These are phyloP conservation scores for Drosophila nr. fundita DNA, from an alignment of 2,888 invertebrate species.

Conservation along the genomic window DNA sequence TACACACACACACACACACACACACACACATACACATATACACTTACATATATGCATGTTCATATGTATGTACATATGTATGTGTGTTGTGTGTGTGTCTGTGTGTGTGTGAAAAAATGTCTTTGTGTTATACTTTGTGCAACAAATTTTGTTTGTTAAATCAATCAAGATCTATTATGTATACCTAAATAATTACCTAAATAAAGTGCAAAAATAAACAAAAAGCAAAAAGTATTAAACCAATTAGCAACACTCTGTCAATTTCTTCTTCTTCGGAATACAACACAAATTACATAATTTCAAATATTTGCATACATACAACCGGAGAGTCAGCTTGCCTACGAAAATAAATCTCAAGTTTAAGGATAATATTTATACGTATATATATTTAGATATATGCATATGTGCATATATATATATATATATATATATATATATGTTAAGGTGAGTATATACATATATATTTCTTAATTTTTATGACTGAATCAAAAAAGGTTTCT, in stretches of 20 bases:
- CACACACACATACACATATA: neutral
- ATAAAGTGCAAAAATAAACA: constrained; percentile 70
- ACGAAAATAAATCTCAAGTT: neutral
- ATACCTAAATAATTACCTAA: constrained; percentile 77
- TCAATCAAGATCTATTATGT: constrained; percentile 69
- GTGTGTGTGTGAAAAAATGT: constrained; percentile 30
- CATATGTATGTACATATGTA: neutral
- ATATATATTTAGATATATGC: neutral
- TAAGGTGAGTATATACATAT: neutral
- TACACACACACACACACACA: constrained; percentile 15
- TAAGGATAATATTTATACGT: neutral
- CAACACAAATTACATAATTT: neutral
- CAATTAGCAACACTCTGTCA: constrained; percentile 16
- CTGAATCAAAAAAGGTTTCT: neutral
- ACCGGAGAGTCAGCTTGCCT: neutral
- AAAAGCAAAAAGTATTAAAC: constrained; percentile 49
- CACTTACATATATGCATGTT: neutral
- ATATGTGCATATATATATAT: neutral
- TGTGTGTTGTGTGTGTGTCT: constrained; percentile 14
- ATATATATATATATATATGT: neutral
- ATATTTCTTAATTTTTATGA: neutral
- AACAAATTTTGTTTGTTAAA: constrained; percentile 67
- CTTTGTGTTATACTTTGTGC: constrained; percentile 68
- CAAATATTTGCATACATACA: neutral
- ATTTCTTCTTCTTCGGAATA: constrained; percentile 5